These are phyloP conservation scores for Plutomurus gul DNA, from an alignment of 1,140 invertebrate species.

Conservation along the genomic window DNA sequence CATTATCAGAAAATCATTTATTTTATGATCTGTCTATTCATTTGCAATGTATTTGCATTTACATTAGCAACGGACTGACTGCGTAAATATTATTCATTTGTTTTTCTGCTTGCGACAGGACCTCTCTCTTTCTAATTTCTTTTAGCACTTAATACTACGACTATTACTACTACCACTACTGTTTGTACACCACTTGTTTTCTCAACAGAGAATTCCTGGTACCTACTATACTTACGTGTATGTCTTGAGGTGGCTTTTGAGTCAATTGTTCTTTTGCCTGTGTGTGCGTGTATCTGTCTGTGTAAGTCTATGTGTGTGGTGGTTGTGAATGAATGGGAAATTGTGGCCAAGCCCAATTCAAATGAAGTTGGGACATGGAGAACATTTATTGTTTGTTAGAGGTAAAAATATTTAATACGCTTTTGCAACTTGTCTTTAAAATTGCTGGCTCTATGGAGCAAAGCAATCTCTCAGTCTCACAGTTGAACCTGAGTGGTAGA, in stretches of 20 bases:
- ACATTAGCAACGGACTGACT: neutral
- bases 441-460: neutral
- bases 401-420: slow-evolving; percentile 4
- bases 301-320: neutral
- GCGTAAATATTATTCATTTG: slow-evolving; percentile 11
- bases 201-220: too few species aligned
- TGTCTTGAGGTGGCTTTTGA: neutral
- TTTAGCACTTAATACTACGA: neutral
- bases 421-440: slow-evolving; percentile 22
- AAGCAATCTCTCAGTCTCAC: neutral
- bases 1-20: neutral
- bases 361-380: too few species aligned
- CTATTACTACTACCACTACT: too few species aligned
- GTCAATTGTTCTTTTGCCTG: too few species aligned
- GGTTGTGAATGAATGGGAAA: too few species aligned
- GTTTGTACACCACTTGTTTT: neutral
- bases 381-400: too few species aligned
- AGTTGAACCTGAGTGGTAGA: neutral
- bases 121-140: neutral
- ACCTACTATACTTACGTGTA: neutral
- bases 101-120: neutral
- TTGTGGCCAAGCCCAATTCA: too few species aligned
- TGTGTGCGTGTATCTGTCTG: neutral
- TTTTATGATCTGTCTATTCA: slow-evolving; percentile 24
- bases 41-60: slow-evolving; percentile 6